Evolutionary conservation across 2,113 vertebrate genomes (phyloP), one percentile per base, ranked within the genome.

Genomic region (Pipra filicauda): DNA sequence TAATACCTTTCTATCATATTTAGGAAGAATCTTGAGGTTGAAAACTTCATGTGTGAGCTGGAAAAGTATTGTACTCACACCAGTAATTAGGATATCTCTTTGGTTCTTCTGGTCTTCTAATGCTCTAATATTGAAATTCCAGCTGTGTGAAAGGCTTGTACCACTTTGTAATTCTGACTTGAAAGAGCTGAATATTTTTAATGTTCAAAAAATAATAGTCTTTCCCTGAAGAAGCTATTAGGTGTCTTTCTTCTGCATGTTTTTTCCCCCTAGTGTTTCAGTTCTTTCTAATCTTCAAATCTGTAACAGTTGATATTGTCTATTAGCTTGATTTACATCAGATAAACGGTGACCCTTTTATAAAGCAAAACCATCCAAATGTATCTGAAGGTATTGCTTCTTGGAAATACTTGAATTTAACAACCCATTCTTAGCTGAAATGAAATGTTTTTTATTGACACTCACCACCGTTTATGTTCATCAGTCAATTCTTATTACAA

Each of bases 31-130:
- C 18, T 21, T 21, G 19, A 79, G 22, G 49, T 44, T 72, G 61
- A 94, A 71, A 76, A 65, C 67, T 59, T 85, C 31, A 31, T 51
- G 10, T 5, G 2, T 64, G 33, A 95, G 37, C 19, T 41, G 24
- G 54, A 27, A 87, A 71, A 88, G 6, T 23, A 21, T 66, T 66
- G 11, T 82, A 57, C 28, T 95, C 18, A 72, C 17, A 44, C 10
- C 6, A 28, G 49, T 89, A 89, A 91, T 92, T 96, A 91, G 96
- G 93, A 66, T 61, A 72, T 33, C 26, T 83, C 61, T 62, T 79
- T n/a, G 74, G 26, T 48, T 94, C 75, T 64, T 70, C 57, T 57
- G 79, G 64, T 57, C 72, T 71, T 77, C 55, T 80, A 81, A 64
- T 62, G 75, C 35, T 52, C 51, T 52, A 59, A 71, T 70, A 79